Evolutionary conservation across 64 coral and sea anemone species (phyloP).

Genomic region (Acropora yongei): DNA sequence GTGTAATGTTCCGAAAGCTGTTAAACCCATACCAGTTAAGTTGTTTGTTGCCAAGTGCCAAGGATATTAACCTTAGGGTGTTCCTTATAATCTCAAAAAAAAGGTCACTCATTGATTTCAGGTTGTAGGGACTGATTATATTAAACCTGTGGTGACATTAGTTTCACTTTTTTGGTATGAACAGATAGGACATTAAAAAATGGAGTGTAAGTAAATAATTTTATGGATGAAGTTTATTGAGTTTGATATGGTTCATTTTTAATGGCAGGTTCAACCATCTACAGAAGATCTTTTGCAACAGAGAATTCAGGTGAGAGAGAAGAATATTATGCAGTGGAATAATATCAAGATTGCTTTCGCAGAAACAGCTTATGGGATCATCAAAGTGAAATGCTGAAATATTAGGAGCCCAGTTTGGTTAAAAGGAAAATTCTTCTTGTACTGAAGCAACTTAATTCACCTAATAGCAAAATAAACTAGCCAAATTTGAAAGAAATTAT

Average conservation of each 20-base stretch:
- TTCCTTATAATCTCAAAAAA: no score
- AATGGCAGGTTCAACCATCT: constrained; percentile 27
- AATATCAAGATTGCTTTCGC: no score
- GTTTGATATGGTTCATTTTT: background rate
- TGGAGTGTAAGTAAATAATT: background rate
- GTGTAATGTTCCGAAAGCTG: background rate
- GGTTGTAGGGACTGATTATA: no score
- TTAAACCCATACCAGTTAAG: background rate
- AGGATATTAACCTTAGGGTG: no score
- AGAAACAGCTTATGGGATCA: no score
- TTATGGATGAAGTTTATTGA: background rate
- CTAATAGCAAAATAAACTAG: no score
- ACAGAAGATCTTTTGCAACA: constrained; percentile 14
- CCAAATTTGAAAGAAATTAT: no score
- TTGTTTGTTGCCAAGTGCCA: background rate
- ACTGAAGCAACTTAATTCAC: no score
- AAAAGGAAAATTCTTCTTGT: no score
- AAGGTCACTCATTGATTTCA: no score
- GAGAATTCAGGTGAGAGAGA: constrained; percentile 20
- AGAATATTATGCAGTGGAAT: background rate
- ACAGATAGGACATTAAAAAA: background rate
- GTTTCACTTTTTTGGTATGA: background rate
- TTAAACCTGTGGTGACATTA: background rate
- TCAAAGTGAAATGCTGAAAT: no score
- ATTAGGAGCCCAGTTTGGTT: no score